Evolutionary conservation across 2,888 invertebrate species (phyloP), one percentile per base, ranked within the genome.

Genomic region (Cabera pusaria): DNA sequence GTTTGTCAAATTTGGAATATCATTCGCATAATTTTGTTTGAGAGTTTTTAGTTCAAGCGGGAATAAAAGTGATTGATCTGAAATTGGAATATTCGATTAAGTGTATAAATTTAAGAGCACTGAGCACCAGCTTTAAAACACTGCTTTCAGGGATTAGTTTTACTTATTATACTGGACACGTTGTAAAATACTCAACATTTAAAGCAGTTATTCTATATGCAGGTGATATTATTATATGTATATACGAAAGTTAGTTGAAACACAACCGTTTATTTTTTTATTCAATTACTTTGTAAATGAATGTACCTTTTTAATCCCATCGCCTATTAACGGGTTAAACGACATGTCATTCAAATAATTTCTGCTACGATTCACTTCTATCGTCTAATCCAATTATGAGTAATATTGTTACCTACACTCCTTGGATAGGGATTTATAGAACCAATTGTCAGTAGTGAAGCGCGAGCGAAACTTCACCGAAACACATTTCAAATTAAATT

Each of bases 301-400:
- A 57, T 49, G 38, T 44, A 57, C 60, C 57, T 40, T 38, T 39
- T 35, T 39, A 50, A 56, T 55, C 49, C 37, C 25, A 31, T 38
- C 29, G 29, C 35, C 38, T 49, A 31, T 56, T 56, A 67, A 66
- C 67, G 76, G 77, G 78, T 79, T 78, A 75, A 75, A 73, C 59
- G 72, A 69, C 75, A 65, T 68, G 71, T 68, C 75, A 69, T 76
- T 76, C 72, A 67, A 74, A 76, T 74, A 72, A 75, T 72, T 79
- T 77, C 72, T 65, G 59, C 67, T 71, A 68, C 72, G 66, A 69
- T 73, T 72, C 67, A 72, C 66, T 34, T 65, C 57, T 52, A 59
- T 52, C 56, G 49, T 45, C 64, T 81, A 78, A 83, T 80, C 69
- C 69, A 72, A 76, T 82, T 80, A 81, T 56, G 52, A 59, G 60